A percentile compares a stretch with the other conserved stretches of the same genome.
Evolutionary conservation across 2,113 vertebrate genomes (phyloP).

Genomic region (Ciconia maguari): DNA sequence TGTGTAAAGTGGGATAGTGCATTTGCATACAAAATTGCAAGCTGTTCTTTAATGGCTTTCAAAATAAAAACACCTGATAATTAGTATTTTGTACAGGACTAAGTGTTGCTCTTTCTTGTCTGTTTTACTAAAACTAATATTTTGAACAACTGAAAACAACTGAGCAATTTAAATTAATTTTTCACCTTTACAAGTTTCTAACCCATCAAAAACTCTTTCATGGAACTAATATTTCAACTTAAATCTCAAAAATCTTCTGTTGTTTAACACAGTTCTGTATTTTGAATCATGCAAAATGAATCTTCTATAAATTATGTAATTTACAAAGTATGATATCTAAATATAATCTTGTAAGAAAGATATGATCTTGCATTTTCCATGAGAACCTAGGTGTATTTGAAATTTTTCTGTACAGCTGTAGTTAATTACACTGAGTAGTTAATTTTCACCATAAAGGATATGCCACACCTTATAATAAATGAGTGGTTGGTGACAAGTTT

Average conservation of each 20-base stretch:
- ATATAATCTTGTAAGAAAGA: background rate
- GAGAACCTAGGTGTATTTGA: background rate
- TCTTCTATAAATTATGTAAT: background rate
- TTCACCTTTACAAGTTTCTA: background rate
- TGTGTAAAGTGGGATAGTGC: background rate
- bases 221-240: background rate
- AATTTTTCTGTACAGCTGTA: background rate
- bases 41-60: background rate
- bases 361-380: background rate
- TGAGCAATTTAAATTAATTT: background rate
- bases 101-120: background rate
- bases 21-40: background rate
- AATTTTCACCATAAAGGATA: background rate
- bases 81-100: background rate
- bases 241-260: background rate
- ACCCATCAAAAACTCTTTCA: background rate
- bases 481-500: background rate
- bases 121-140: background rate
- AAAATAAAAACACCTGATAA: background rate
- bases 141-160: background rate
- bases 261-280: background rate
- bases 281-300: background rate
- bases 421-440: background rate
- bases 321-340: background rate
- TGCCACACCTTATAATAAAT: background rate